Evolutionary conservation across 2,888 invertebrate genomes (phyloP).

Genomic region (Electrophaes corylata): DNA sequence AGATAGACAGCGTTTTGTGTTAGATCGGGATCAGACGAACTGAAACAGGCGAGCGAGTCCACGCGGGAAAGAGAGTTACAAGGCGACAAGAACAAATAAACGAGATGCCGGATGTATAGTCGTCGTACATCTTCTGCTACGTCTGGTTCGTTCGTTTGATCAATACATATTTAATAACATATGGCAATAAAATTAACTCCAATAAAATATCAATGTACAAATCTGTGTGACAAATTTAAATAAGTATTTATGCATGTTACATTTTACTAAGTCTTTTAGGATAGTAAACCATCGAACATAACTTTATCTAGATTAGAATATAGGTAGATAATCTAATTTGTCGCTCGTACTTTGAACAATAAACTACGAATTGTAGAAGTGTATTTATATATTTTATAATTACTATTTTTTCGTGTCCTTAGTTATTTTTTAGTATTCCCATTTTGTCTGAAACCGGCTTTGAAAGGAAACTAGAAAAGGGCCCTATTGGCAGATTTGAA

Average conservation of each 20-base stretch:
- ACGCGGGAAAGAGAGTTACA: not conserved
- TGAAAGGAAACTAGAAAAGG: no score
- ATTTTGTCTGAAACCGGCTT: no score
- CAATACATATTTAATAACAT: not conserved
- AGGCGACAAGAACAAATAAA: no score
- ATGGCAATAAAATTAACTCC: not conserved
- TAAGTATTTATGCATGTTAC: slow-evolving; percentile 7
- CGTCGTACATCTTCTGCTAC: not conserved
- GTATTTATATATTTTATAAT: no score
- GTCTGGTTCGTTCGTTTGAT: not conserved
- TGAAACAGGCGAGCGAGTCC: not conserved
- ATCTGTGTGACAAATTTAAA: slow-evolving; percentile 1
- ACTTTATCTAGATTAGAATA: not conserved
- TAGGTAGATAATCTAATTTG: not conserved
- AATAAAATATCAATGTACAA: slow-evolving; percentile 8
- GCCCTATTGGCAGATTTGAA: no score
- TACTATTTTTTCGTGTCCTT: no score
- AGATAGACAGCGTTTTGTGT: not conserved
- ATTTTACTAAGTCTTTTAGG: not conserved
- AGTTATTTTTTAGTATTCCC: no score
- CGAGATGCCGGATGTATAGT: no score
- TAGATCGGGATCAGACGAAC: not conserved
- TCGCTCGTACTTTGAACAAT: not conserved
- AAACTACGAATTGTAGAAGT: no score
- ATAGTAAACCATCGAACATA: not conserved